Conservation (phyloP, 1,140 invertebrate genomes). For the Drosophila virilis region DNA sequence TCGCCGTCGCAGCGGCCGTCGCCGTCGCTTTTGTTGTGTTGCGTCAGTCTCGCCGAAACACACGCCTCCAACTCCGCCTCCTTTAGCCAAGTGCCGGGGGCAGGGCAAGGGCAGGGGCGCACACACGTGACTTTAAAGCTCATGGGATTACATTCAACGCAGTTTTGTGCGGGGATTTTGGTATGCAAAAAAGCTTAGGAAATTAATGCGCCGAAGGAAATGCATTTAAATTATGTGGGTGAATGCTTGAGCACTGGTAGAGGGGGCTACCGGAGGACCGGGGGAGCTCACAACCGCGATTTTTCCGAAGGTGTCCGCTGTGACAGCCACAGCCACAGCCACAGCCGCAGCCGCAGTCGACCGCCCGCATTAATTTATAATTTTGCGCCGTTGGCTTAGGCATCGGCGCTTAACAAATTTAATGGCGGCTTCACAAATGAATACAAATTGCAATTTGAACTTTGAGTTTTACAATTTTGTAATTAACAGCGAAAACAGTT, state of each 20-base stretch:
- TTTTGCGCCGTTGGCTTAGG: constrained; percentile 45
- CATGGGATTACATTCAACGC: constrained; percentile 77
- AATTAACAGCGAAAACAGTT: constrained; percentile 75
- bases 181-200: constrained; percentile 80
- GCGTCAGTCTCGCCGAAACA: constrained; percentile 39
- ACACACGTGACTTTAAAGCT: constrained; percentile 81
- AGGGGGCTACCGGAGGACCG: background rate
- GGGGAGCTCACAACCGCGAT: background rate
- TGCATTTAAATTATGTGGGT: constrained; percentile 80
- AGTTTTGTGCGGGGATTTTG: constrained; percentile 72
- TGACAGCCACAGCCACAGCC: constrained; percentile 49
- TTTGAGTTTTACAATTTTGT: constrained; percentile 77
- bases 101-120: constrained; percentile 13
- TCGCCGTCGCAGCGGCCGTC: constrained; percentile 24
- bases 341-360: constrained; percentile 14
- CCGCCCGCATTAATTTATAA: constrained; percentile 78
- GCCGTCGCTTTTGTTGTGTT: constrained; percentile 63
- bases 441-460: constrained; percentile 81
- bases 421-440: constrained; percentile 73
- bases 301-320: constrained; percentile 59
- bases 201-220: constrained; percentile 81
- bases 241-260: constrained; percentile 16
- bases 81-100: constrained; percentile 22
- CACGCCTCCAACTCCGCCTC: constrained; percentile 5
- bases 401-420: constrained; percentile 57